Base-by-base conservation (phyloP, 1,140 invertebrate species). In the Drosophila rhopaloa region DNA sequence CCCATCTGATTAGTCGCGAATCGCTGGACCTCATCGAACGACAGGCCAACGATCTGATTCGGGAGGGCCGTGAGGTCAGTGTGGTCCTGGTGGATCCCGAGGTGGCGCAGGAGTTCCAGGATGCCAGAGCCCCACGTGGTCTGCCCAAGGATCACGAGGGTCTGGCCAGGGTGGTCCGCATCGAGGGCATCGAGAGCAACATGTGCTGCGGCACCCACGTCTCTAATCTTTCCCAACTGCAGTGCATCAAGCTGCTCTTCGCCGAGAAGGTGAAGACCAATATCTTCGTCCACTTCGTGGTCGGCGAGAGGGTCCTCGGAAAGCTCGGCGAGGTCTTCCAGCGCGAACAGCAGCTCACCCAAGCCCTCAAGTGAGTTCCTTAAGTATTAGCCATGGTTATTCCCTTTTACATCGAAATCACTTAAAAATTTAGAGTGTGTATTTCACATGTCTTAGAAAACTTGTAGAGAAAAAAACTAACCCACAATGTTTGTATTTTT, bases 161-260 rank as follows among this genome's bases (percentile, higher is more conserved):
- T 0, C 94, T 94, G 37, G 95, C 97, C 6, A 92, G 97, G 55
- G 94, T 97, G 5, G 94, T 97, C n/a, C 94, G 93, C 38, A 96
- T 96, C 62, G 93, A 94, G 43, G 94, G 94, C 41, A 90, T 97
- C 46, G 96, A 97, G 73, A 94, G 94, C 38, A 97, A 97, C 82
- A 95, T 97, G 94, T 98, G 97, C 91, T 98, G 97, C 93, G 97
- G 97, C 19, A 98, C 97, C 0, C 97, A 98, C 93, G 96, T 97
- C 2, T 94, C 93, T 4, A 97, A 96, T 93, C 92, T 97, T 37
- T 94, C 93, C 72, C 96, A 97, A 88, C 92, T 98, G 46, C 97
- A 97, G 94, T 94, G 94, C 5, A 94, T 97, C 7, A 97, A 97
- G 92, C 81, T 97, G 19, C 73, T 97, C 2, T 93, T 94, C 51